These are phyloP conservation scores for Triplophysa yarkandensis DNA, from an alignment of 2,797 vertebrate species.

Conservation along the genomic window DNA sequence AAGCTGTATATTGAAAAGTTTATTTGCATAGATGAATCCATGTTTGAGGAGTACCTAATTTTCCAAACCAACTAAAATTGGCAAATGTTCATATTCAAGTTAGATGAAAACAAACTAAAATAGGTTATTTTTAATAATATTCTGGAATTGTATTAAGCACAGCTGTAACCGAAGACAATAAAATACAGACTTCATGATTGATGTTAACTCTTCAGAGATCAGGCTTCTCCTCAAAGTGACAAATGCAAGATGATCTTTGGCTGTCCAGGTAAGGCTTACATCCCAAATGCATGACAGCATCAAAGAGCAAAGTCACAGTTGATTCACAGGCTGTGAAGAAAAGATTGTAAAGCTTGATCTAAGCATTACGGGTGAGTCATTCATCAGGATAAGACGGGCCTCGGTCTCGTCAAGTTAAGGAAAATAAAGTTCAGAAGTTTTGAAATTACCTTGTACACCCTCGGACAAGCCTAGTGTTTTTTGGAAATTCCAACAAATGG, in stretches of 20 bases:
- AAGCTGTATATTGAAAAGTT: too few species aligned
- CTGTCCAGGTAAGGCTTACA: conserved; percentile 98
- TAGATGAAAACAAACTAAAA: too few species aligned
- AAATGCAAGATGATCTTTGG: conserved; percentile 89
- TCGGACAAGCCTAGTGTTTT: conserved; percentile 86
- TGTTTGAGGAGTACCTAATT: too few species aligned
- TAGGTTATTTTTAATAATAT: too few species aligned
- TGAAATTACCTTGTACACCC: conserved; percentile 85
- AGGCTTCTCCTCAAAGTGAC: conserved; percentile 83
- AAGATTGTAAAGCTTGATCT: not conserved
- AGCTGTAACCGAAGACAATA: not conserved
- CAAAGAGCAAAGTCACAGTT: conserved; percentile 88
- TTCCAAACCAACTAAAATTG: too few species aligned
- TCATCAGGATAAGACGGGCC: not conserved
- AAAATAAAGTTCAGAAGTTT: too few species aligned
- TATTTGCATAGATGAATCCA: too few species aligned
- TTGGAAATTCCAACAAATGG: conserved; percentile 90
- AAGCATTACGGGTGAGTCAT: not conserved
- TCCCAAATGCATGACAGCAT: conserved; percentile 92
- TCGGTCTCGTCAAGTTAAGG: too few species aligned
- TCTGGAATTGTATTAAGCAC: too few species aligned
- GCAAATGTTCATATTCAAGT: too few species aligned
- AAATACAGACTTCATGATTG: not conserved
- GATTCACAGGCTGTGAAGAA: conserved; percentile 87
- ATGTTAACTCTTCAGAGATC: conserved; percentile 78